Percentiles rank a stretch among this genome's conserved stretches.
Conservation (phyloP, 1,140 invertebrate species). For the Drosophila busckii region DNA sequence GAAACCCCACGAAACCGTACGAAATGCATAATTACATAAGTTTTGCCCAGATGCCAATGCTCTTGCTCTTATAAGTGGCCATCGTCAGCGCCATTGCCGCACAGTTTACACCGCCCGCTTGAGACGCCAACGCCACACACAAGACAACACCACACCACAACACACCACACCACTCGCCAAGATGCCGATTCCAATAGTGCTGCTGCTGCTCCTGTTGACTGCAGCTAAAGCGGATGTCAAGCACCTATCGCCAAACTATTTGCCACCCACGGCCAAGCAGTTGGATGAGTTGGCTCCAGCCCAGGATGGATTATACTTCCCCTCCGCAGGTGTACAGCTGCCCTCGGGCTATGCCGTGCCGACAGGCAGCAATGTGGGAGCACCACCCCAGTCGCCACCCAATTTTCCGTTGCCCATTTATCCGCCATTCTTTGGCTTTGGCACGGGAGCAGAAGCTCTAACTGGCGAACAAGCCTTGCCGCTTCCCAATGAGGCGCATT, state of each 20-base stretch:
- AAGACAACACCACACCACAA: neutral
- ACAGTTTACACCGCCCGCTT: slow-evolving; percentile 35
- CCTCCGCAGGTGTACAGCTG: slow-evolving; percentile 26
- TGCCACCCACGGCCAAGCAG: slow-evolving; percentile 6
- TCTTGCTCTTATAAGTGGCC: slow-evolving; percentile 56
- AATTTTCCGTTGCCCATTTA: slow-evolving; percentile 64
- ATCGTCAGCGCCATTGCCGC: slow-evolving; percentile 14
- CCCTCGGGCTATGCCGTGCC: slow-evolving; percentile 51
- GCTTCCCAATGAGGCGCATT: slow-evolving; percentile 21
- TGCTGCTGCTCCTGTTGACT: slow-evolving; percentile 35
- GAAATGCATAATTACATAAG: slow-evolving; percentile 31
- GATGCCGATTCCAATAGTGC: slow-evolving; percentile 29
- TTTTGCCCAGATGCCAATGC: slow-evolving; percentile 17
- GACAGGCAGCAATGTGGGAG: slow-evolving; percentile 35
- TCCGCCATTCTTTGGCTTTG: slow-evolving; percentile 58
- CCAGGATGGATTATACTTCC: slow-evolving; percentile 42
- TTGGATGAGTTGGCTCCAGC: slow-evolving; percentile 1
- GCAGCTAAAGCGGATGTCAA: slow-evolving; percentile 53
- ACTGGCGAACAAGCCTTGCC: slow-evolving; percentile 9
- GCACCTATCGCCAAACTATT: slow-evolving; percentile 44
- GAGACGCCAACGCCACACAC: slow-evolving; percentile 8
- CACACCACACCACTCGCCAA: neutral
- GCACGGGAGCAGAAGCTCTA: slow-evolving; percentile 12
- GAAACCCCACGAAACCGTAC: slow-evolving; percentile 7
- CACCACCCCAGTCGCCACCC: slow-evolving; percentile 31